These are phyloP conservation scores for Phymorhynchus buccinoides DNA, from an alignment of 1,140 invertebrate species.

Conservation along the genomic window DNA sequence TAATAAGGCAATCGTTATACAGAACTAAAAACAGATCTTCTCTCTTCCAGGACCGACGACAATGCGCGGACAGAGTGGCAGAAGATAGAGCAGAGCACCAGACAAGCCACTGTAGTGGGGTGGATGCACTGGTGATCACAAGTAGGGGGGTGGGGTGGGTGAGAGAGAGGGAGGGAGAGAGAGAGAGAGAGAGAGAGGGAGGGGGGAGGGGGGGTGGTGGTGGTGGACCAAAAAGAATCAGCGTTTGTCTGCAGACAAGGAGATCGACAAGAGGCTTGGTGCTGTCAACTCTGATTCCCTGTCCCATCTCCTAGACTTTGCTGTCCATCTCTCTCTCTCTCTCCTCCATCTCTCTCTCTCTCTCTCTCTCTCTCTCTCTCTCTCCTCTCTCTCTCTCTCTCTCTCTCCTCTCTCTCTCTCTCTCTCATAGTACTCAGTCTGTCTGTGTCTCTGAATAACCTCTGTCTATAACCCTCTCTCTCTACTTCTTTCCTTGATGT, in stretches of 20 bases:
- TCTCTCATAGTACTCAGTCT: too few relatives aligned
- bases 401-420: constrained; percentile 9
- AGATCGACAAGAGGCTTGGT: constrained; percentile 31
- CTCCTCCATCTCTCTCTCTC: background rate
- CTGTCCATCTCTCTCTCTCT: background rate
- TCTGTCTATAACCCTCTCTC: too few relatives aligned
- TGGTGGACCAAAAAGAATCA: too few relatives aligned
- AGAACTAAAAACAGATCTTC: background rate
- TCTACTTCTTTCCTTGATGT: too few relatives aligned
- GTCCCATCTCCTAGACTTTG: constrained; percentile 25
- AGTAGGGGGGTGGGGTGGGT: background rate
- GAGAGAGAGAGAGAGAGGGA: background rate
- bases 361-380: background rate
- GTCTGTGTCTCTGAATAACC: too few relatives aligned
- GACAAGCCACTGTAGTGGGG: too few relatives aligned
- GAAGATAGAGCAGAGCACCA: too few relatives aligned
- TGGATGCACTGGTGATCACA: too few relatives aligned
- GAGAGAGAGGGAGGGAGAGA: background rate
- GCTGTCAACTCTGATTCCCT: constrained; percentile 32
- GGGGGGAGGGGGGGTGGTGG: background rate
- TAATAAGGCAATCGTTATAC: constrained; percentile 9
- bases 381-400: constrained; percentile 9
- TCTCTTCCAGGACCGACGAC: too few relatives aligned
- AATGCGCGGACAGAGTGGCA: too few relatives aligned
- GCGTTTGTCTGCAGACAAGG: constrained; percentile 18